These are phyloP conservation scores for Chaenocephalus aceratus DNA, from an alignment of 2,113 vertebrate species.

Conservation along the genomic window DNA sequence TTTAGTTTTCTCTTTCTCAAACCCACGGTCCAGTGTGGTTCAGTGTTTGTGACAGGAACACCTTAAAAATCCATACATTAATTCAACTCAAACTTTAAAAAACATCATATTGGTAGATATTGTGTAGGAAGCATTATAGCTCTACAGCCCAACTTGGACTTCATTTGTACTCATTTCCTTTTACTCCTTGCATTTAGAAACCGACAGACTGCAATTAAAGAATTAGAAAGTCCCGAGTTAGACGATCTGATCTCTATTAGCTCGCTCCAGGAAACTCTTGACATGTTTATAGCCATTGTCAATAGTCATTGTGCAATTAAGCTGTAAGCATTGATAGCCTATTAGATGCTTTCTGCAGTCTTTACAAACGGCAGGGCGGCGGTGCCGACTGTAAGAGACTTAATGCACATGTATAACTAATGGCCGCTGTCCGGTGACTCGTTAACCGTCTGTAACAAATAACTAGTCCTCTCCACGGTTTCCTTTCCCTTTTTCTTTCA, in stretches of 20 bases:
- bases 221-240: constrained; percentile 84
- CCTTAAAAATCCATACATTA: neutral
- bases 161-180: constrained; percentile 11
- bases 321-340: constrained; percentile 91
- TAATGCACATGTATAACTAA: constrained; percentile 40
- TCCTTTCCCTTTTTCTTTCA: constrained; percentile 25
- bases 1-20: neutral
- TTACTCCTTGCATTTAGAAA: constrained; percentile 16
- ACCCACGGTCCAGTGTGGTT: neutral
- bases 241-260: constrained; percentile 91
- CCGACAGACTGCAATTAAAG: constrained; percentile 84
- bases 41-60: neutral
- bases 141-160: neutral
- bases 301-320: constrained; percentile 95
- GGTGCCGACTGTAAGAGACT: constrained; percentile 40
- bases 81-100: neutral
- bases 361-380: constrained; percentile 63
- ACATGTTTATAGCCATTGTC: constrained; percentile 93
- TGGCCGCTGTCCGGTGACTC: constrained; percentile 37
- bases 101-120: neutral
- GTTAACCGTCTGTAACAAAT: constrained; percentile 41
- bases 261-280: constrained; percentile 89
- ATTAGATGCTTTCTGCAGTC: constrained; percentile 90
- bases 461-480: constrained; percentile 32
- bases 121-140: too few relatives aligned